Evolutionary conservation across 1,140 invertebrate species (phyloP), one percentile per base, ranked within the genome.

Genomic region (Rhizoglyphus robini): DNA sequence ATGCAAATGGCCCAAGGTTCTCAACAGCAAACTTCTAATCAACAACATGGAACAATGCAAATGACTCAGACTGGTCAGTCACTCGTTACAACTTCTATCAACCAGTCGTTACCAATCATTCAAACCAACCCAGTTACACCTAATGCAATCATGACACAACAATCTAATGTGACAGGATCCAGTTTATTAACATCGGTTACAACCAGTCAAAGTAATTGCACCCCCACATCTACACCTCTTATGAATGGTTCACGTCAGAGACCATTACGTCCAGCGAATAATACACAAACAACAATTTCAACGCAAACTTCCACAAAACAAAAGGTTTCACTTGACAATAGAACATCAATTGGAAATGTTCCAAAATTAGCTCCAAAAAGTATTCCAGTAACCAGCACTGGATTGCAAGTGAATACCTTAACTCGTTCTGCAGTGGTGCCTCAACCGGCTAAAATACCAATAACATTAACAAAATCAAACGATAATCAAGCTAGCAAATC

Each of bases 101-200:
- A 27, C n/a, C 63, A 48, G 29, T 18, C 63, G 25, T 36, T 64
- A n/a, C 46, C 63, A 38, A 48, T 30, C 18, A 64, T 30, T 20
- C 38, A 64, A 36, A 20, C 46, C 3, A 64, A 49, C 31, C 38
- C 46, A 18, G 46, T 18, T 31, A 57, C 63, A 4, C n/a, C 38
- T 58, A 49, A 34, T 27, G 27, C 46, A 3, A 23, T 38, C 15
- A 34, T 64, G 1, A 34, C n/a, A 2, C 46, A 1, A 57, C 38
- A 60, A 46, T 13, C 58, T 3, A 34, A 60, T 27, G 13, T 23
- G 11, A 13, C 23, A 27, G 2, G 23, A 20, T 25, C 47, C 18
- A 49, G 2, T 51, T 29, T 34, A 32, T 27, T 38, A 29, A 60
- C 58, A 29, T n/a, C n/a, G 30, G 32, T 27, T 34, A 29, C 29